Percentiles rank a stretch among this genome's conserved stretches.
Evolutionary conservation across 1,140 invertebrate species (phyloP).

Genomic region (Drosophila nasuta): DNA sequence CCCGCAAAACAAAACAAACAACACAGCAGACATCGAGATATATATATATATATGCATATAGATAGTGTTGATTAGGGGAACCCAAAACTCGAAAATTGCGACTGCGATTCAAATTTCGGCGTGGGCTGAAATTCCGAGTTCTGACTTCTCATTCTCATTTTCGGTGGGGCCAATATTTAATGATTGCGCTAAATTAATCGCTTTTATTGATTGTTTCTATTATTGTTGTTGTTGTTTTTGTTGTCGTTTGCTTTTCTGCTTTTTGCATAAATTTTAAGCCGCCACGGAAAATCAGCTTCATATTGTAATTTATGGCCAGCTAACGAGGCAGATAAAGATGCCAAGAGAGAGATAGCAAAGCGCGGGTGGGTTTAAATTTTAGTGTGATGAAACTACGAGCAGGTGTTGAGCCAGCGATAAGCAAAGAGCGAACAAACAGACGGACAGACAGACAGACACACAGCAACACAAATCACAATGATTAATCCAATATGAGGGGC

Average conservation of each 20-base stretch:
- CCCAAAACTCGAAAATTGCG: neutral
- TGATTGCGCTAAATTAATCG: slow-evolving; percentile 50
- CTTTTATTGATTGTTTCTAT: slow-evolving; percentile 56
- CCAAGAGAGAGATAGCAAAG: no score
- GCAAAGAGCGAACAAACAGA: slow-evolving; percentile 8
- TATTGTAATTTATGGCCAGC: slow-evolving; percentile 14
- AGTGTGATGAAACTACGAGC: slow-evolving; percentile 15
- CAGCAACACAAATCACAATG: slow-evolving; percentile 27
- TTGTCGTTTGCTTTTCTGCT: neutral
- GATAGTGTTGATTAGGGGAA: neutral
- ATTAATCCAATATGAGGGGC: slow-evolving; percentile 26
- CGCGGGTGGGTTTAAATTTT: neutral
- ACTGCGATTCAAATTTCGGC: neutral
- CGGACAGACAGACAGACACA: neutral
- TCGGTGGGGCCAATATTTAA: no score
- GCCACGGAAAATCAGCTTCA: slow-evolving; percentile 17
- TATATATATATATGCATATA: neutral
- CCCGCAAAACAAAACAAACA: slow-evolving; percentile 9
- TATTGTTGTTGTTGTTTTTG: slow-evolving; percentile 27
- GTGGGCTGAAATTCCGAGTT: slow-evolving; percentile 12
- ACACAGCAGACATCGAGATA: neutral
- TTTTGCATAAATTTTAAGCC: slow-evolving; percentile 55
- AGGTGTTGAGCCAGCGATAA: slow-evolving; percentile 34
- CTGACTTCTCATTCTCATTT: slow-evolving; percentile 22
- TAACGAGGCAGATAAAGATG: neutral